A percentile compares a stretch with the other conserved stretches of the same genome.
Conservation (phyloP, 2,797 vertebrate species). For the Coreius guichenoti region DNA sequence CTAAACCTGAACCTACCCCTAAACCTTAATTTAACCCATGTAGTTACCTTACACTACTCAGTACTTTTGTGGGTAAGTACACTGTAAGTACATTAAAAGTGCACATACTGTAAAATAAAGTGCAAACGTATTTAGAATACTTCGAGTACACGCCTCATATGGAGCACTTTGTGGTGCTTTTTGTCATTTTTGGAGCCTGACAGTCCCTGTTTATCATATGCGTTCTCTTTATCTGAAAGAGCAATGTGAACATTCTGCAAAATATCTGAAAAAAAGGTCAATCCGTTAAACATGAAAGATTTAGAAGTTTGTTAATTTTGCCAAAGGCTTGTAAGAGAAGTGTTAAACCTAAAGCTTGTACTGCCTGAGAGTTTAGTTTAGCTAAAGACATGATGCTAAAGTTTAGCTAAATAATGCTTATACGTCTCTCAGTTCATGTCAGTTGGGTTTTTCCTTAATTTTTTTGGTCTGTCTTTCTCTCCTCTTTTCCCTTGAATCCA, state of each 20-base stretch:
- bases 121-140: too few species aligned
- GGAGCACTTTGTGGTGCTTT: background rate
- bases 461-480: constrained; percentile 41
- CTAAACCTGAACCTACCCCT: too few species aligned
- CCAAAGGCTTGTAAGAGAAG: background rate
- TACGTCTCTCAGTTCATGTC: constrained; percentile 31
- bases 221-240: background rate
- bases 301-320: background rate
- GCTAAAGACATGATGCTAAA: constrained; percentile 34
- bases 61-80: too few species aligned
- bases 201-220: background rate
- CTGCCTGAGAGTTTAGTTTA: constrained; percentile 5
- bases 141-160: background rate
- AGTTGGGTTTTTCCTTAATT: constrained; percentile 50
- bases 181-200: background rate
- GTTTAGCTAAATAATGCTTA: background rate
- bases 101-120: too few species aligned
- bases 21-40: too few species aligned
- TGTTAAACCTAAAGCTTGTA: background rate
- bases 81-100: too few species aligned
- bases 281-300: background rate
- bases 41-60: too few species aligned
- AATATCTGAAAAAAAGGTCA: too few species aligned
- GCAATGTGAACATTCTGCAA: background rate
- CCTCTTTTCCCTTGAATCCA: constrained; percentile 69